phyloP scores from a whole-genome alignment of 2,888 invertebrate species.

The Tinea pellionella region DNA sequence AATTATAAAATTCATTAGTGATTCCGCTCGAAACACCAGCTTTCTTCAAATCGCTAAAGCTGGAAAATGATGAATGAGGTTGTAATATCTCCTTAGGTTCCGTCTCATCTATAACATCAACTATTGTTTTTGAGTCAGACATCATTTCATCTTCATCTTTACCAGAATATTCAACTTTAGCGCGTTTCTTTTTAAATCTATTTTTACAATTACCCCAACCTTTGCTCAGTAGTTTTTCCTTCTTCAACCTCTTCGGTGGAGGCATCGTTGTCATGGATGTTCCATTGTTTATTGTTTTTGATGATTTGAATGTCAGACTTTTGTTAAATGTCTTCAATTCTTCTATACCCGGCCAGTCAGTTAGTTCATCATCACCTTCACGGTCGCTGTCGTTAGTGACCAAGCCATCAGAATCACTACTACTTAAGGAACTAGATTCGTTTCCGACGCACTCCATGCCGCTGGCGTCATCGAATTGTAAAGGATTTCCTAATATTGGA shows the following conservation, averaged over 20 bases:
- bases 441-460: conserved; percentile 71
- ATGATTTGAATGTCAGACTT: conserved; percentile 56
- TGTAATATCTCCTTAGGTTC: conserved; percentile 46
- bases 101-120: conserved; percentile 41
- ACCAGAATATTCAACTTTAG: conserved; percentile 60
- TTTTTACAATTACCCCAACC: conserved; percentile 51
- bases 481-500: conserved; percentile 53
- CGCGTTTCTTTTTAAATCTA: conserved; percentile 54
- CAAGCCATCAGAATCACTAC: conserved; percentile 72
- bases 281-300: conserved; percentile 45
- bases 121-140: conserved; percentile 64
- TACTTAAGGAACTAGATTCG: conserved; percentile 71
- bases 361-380: conserved; percentile 78
- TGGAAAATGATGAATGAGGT: conserved; percentile 56
- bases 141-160: conserved; percentile 73
- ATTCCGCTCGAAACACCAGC: conserved; percentile 58
- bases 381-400: conserved; percentile 72
- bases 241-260: conserved; percentile 63
- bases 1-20: conserved; percentile 60
- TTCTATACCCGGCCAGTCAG: conserved; percentile 78
- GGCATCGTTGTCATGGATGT: conserved; percentile 45
- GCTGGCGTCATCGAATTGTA: conserved; percentile 63
- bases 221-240: conserved; percentile 64
- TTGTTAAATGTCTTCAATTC: conserved; percentile 64
- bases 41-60: conserved; percentile 61